These are phyloP conservation scores for Orius insidiosus DNA, from an alignment of 1,140 invertebrate species.

Conservation along the genomic window DNA sequence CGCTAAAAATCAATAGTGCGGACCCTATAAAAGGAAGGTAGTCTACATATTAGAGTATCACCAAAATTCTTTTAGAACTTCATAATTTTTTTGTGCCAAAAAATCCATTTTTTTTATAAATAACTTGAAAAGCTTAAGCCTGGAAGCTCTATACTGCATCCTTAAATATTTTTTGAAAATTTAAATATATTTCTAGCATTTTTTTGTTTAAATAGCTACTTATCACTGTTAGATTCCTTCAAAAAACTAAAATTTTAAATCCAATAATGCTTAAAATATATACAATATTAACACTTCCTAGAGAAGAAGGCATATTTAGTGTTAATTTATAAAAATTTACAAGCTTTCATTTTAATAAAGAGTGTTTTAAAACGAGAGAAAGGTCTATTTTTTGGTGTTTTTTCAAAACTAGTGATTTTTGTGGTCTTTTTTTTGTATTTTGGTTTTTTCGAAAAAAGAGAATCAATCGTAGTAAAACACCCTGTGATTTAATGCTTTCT, in stretches of 20 bases:
- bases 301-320: conserved; percentile 12
- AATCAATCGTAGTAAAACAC: background rate
- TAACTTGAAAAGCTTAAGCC: background rate
- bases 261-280: conserved; percentile 5
- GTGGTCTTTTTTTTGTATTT: background rate
- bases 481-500: background rate
- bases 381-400: background rate
- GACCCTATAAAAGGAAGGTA: no score
- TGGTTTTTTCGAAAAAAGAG: background rate
- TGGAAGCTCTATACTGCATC: conserved; percentile 6
- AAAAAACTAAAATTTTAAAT: conserved; percentile 4
- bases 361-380: no score
- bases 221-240: background rate
- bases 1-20: no score
- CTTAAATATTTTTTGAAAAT: background rate
- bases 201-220: background rate
- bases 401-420: background rate
- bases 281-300: conserved; percentile 12
- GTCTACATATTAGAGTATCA: no score
- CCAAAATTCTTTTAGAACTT: background rate
- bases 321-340: conserved; percentile 1
- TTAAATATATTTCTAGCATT: conserved; percentile 5
- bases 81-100: background rate
- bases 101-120: background rate
- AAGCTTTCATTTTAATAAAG: background rate